Evolutionary conservation across 1,140 invertebrate genomes (phyloP).

Genomic region (Argopecten irradians): DNA sequence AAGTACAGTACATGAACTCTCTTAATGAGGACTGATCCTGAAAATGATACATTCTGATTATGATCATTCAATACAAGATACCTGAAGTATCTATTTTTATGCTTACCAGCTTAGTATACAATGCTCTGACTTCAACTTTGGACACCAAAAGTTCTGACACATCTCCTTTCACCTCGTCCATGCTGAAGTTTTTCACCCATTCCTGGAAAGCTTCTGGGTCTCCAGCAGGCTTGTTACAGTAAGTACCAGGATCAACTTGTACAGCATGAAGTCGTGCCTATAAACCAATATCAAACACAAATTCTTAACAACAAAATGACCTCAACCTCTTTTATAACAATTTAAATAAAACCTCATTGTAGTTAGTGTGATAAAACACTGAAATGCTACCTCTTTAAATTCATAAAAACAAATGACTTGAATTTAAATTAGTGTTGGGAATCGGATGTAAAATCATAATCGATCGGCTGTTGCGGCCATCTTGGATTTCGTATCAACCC

Average conservation of each 20-base stretch:
- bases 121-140: slow-evolving; percentile 74
- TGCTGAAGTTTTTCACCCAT: slow-evolving; percentile 77
- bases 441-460: no score
- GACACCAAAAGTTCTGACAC: slow-evolving; percentile 77
- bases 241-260: slow-evolving; percentile 77
- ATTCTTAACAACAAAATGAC: no score
- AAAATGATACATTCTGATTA: no score
- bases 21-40: background rate
- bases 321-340: no score
- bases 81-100: background rate
- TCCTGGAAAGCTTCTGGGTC: slow-evolving; percentile 74
- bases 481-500: no score
- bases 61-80: no score
- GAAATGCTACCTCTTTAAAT: no score
- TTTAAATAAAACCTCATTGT: no score
- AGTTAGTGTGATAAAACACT: no score
- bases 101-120: slow-evolving; percentile 78
- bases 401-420: no score
- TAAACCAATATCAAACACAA: slow-evolving; percentile 39
- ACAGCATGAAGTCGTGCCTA: slow-evolving; percentile 76
- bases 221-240: slow-evolving; percentile 75
- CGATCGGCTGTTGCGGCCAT: no score
- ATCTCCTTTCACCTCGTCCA: slow-evolving; percentile 76
- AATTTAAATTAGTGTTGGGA: no score
- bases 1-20: background rate